These are phyloP conservation scores for Pachliopta kotzebuea DNA, from an alignment of 2,888 invertebrate species.

Conservation along the genomic window DNA sequence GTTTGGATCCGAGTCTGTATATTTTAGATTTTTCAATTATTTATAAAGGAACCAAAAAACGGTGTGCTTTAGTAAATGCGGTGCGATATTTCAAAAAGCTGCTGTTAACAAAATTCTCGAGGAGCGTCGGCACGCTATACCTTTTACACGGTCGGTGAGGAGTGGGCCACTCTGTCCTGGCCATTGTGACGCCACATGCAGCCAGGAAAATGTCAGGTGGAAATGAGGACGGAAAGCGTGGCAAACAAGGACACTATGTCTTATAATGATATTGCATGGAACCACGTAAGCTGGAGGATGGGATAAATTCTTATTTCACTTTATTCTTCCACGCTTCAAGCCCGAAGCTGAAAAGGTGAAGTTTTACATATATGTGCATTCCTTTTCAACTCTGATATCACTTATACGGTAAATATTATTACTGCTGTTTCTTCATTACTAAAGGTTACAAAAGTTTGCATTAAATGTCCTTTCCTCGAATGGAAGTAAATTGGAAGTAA, in stretches of 20 bases:
- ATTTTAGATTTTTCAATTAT: too few relatives aligned
- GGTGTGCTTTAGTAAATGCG: slow-evolving; percentile 3
- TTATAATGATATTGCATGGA: slow-evolving; percentile 16
- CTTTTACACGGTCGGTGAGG: slow-evolving; percentile 9
- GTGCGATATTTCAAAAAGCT: slow-evolving; percentile 4
- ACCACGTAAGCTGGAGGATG: background rate
- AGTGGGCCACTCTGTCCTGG: slow-evolving; percentile 17
- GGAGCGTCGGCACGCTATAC: slow-evolving; percentile 12
- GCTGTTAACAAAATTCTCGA: slow-evolving; percentile 12
- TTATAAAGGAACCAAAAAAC: background rate
- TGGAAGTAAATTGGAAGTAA: too few relatives aligned
- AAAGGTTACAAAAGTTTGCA: too few relatives aligned
- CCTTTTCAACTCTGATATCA: too few relatives aligned
- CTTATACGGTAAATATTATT: too few relatives aligned
- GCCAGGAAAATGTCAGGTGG: slow-evolving; percentile 20
- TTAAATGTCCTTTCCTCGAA: too few relatives aligned
- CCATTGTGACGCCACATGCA: slow-evolving; percentile 24
- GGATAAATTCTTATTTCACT: too few relatives aligned
- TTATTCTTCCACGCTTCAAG: too few relatives aligned
- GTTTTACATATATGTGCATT: too few relatives aligned
- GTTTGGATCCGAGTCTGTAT: too few relatives aligned
- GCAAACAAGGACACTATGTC: slow-evolving; percentile 18
- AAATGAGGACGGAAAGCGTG: slow-evolving; percentile 18
- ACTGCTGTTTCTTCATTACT: too few relatives aligned
- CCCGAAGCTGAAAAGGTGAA: too few relatives aligned